Conservation (phyloP, 2,797 vertebrate species). For the Avahi laniger region DNA sequence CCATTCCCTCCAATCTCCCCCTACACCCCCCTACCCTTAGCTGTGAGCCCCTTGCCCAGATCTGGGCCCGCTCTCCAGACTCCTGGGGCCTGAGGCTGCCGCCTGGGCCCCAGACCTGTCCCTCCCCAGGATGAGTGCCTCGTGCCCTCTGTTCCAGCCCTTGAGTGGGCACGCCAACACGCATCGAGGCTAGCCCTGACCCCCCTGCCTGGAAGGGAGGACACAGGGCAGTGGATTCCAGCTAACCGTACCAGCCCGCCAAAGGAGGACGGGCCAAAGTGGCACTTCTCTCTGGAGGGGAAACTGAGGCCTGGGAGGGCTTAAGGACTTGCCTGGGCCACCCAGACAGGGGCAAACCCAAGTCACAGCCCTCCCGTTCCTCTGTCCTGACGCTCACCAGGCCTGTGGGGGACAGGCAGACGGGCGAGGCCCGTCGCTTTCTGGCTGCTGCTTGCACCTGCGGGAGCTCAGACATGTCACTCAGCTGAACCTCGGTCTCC, state of each 20-base stretch:
- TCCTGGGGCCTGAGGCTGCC: not conserved
- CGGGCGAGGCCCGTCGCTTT: not conserved
- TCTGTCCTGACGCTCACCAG: no score
- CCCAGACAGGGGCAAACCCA: not conserved
- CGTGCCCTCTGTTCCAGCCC: fast-evolving
- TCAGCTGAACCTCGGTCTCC: not conserved
- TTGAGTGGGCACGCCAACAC: no score
- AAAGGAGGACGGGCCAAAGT: not conserved
- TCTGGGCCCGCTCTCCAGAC: not conserved
- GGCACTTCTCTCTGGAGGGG: no score
- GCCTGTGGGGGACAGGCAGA: no score
- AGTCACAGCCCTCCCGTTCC: not conserved
- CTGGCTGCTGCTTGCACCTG: not conserved
- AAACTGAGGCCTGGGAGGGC: not conserved
- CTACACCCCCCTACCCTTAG: no score
- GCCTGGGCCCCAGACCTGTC: not conserved
- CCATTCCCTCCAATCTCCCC: no score
- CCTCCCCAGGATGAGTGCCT: no score
- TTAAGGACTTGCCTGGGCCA: fast-evolving
- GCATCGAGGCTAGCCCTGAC: no score
- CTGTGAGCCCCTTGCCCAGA: no score
- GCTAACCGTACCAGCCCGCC: not conserved
- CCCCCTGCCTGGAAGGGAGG: not conserved
- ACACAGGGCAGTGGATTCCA: no score
- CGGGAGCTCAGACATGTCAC: not conserved